Evolutionary conservation across 1,140 invertebrate genomes (phyloP).

Genomic region (Fragariocoptes setiger): DNA sequence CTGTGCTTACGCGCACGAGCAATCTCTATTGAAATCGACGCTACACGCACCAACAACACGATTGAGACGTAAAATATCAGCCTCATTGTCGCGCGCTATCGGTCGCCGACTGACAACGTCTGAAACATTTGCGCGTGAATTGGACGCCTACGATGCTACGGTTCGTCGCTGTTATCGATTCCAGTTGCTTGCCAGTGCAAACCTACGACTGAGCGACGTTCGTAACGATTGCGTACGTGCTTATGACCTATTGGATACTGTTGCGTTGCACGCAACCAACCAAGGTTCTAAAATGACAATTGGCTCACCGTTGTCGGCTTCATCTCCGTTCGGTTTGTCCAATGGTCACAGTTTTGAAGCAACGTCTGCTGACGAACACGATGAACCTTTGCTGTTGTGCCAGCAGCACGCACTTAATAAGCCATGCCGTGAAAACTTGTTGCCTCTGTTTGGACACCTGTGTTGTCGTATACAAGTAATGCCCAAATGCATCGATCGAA

Average conservation of each 20-base stretch:
- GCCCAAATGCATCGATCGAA: conserved; percentile 26
- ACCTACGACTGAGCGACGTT: conserved; percentile 26
- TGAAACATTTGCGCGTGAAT: conserved; percentile 12
- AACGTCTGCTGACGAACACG: neutral
- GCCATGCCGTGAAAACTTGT: conserved; percentile 19
- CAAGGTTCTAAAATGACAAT: conserved; percentile 9
- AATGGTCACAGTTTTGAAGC: too few relatives aligned
- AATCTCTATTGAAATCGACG: conserved; percentile 31
- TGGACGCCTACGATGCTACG: conserved; percentile 3
- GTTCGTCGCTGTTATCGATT: neutral
- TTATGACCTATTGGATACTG: conserved; percentile 20
- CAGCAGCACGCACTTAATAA: neutral
- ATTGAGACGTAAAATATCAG: conserved; percentile 31
- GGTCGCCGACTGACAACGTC: conserved; percentile 27
- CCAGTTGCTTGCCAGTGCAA: conserved; percentile 24
- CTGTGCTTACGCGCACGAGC: conserved; percentile 28
- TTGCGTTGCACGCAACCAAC: too few relatives aligned
- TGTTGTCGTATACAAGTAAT: conserved; percentile 34
- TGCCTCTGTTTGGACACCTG: conserved; percentile 37
- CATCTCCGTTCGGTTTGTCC: neutral
- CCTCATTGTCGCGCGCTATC: conserved; percentile 31
- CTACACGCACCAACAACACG: too few relatives aligned
- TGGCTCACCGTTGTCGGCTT: neutral
- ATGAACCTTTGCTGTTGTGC: neutral
- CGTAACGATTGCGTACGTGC: conserved; percentile 22